phyloP scores from a whole-genome alignment of 2,797 vertebrate genomes.

The Rachycentron canadum region DNA sequence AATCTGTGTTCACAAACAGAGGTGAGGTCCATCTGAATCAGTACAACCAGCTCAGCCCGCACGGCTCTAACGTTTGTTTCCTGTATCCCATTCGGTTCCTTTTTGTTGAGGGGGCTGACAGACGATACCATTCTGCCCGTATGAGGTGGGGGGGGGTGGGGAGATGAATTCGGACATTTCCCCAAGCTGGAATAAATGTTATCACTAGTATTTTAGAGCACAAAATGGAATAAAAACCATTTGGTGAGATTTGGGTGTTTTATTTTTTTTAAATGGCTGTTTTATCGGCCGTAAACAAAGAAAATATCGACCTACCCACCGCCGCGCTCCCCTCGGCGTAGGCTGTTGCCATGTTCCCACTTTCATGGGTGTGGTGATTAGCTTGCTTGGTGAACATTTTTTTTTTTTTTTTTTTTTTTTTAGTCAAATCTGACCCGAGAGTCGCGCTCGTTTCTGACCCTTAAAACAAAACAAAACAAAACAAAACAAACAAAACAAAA shows the following conservation, averaged over 20 bases:
- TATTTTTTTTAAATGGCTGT: neutral
- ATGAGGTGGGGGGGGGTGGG: too few species aligned
- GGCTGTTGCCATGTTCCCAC: slow-evolving; percentile 89
- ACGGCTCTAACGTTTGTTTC: slow-evolving; percentile 78
- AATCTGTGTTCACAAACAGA: slow-evolving; percentile 13
- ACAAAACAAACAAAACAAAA: too few species aligned
- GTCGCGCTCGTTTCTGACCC: slow-evolving; percentile 49
- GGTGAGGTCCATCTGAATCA: slow-evolving; percentile 14
- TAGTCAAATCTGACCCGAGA: slow-evolving; percentile 74
- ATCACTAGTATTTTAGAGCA: accelerated
- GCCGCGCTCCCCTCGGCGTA: slow-evolving; percentile 71
- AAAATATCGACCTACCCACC: neutral
- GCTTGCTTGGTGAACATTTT: slow-evolving; percentile 78
- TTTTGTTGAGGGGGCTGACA: slow-evolving; percentile 80
- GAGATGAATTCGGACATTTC: neutral
- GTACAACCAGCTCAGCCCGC: slow-evolving; percentile 26
- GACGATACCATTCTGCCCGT: slow-evolving; percentile 79
- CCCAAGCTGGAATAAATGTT: accelerated
- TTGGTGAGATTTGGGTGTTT: accelerated
- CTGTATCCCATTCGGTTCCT: slow-evolving; percentile 83
- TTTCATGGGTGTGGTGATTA: slow-evolving; percentile 90
- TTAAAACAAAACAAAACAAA: too few species aligned
- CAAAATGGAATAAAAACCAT: accelerated
- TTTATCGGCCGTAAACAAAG: neutral
- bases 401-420: slow-evolving; percentile 19